phyloP scores from a whole-genome alignment of 2,797 vertebrate species.

The Pangasius djambal region DNA sequence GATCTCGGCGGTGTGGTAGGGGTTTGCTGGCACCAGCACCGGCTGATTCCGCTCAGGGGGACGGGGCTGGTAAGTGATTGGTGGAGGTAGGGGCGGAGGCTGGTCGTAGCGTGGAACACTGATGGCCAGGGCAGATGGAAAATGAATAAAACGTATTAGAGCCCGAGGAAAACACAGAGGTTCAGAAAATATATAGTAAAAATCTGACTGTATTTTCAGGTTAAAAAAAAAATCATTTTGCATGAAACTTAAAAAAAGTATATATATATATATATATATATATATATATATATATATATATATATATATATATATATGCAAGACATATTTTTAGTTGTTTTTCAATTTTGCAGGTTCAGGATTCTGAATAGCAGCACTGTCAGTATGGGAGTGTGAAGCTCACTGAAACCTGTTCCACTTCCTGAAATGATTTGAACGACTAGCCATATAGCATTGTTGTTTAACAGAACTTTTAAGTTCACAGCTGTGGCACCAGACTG shows the following conservation, averaged over 20 bases:
- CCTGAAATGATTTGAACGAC: not conserved
- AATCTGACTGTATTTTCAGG: not conserved
- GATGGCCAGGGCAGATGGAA: slow-evolving; percentile 41
- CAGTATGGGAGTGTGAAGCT: not conserved
- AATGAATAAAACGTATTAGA: slow-evolving; percentile 18
- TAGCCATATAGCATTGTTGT: not conserved
- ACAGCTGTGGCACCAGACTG: not conserved
- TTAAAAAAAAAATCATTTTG: not conserved
- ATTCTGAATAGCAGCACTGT: slow-evolving; percentile 7
- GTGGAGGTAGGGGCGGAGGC: slow-evolving; percentile 86
- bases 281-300: not conserved
- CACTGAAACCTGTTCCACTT: not conserved
- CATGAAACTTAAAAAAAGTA: not conserved
- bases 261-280: not conserved
- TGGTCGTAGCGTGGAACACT: slow-evolving; percentile 97
- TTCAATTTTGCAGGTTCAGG: not conserved
- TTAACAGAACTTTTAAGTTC: not conserved
- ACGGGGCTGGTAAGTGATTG: slow-evolving; percentile 89
- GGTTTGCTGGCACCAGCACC: slow-evolving; percentile 94
- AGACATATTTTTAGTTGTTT: not conserved
- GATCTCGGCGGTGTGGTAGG: slow-evolving; percentile 96
- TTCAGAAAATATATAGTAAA: not conserved
- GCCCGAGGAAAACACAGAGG: not conserved
- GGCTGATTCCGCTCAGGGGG: slow-evolving; percentile 87
- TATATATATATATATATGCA: not conserved